Conservation (phyloP, 2,888 invertebrate species). For the Drosophila pseudotalamancana region DNA sequence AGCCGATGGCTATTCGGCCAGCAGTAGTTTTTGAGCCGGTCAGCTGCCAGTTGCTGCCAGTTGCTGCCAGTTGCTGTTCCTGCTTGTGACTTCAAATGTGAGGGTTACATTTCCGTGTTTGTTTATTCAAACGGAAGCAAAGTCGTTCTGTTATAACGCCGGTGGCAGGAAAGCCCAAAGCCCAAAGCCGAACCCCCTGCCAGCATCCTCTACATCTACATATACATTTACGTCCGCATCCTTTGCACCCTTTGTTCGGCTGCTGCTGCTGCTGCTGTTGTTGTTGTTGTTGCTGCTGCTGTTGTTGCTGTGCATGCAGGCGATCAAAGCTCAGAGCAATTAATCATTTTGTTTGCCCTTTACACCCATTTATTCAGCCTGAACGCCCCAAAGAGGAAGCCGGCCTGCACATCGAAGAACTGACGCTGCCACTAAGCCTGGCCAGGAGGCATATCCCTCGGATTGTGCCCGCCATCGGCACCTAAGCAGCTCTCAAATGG, state of each 20-base stretch:
- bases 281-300: constrained; percentile 49
- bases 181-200: constrained; percentile 26
- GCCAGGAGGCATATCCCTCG: constrained; percentile 11
- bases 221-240: constrained; percentile 55
- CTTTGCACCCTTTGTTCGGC: constrained; percentile 74
- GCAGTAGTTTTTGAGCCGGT: constrained; percentile 60
- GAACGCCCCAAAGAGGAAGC: constrained; percentile 75
- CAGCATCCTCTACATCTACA: constrained; percentile 24
- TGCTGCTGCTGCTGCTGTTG: constrained; percentile 12
- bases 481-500: constrained; percentile 57
- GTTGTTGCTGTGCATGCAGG: constrained; percentile 75
- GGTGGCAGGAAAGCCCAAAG: constrained; percentile 47
- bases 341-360: constrained; percentile 85
- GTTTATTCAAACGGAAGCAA: constrained; percentile 80
- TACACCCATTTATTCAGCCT: constrained; percentile 82
- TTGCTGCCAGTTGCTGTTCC: not conserved
- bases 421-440: constrained; percentile 15
- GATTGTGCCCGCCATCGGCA: constrained; percentile 39
- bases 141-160: constrained; percentile 81
- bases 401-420: constrained; percentile 23
- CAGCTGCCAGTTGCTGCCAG: constrained; percentile 20
- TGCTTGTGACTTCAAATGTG: constrained; percentile 42
- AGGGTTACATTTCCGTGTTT: constrained; percentile 81
- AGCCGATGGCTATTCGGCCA: constrained; percentile 61
- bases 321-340: constrained; percentile 84